Evolutionary conservation across 2,797 vertebrate species (phyloP).

Genomic region (Paramormyrops hopkinsi): DNA sequence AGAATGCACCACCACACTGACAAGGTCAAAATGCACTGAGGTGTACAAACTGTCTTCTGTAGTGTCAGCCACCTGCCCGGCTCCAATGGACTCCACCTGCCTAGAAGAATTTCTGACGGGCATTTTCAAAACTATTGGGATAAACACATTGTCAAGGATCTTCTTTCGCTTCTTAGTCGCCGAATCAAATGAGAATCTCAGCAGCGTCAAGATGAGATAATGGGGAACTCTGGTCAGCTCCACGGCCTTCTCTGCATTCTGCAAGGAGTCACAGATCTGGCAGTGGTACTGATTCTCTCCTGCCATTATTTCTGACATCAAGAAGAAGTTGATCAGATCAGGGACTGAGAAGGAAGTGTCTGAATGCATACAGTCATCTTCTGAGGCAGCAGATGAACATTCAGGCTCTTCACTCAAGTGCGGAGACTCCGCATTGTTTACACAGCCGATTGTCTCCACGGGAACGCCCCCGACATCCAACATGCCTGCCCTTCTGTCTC

Average conservation of each 20-base stretch:
- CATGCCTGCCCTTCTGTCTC: conserved; percentile 37
- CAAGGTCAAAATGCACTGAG: conserved; percentile 60
- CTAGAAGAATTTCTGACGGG: conserved; percentile 44
- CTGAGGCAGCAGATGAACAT: neutral
- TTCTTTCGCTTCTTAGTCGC: conserved; percentile 66
- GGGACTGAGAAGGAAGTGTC: conserved; percentile 57
- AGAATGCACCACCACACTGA: conserved; percentile 68
- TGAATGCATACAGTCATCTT: conserved; percentile 26
- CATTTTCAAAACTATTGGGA: conserved; percentile 63
- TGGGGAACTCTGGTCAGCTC: conserved; percentile 63
- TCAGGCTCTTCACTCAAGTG: neutral
- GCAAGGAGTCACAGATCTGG: conserved; percentile 63
- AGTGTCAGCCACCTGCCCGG: conserved; percentile 28
- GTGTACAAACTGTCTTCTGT: conserved; percentile 29
- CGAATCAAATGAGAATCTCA: conserved; percentile 68
- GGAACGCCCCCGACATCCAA: neutral
- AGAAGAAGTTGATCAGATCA: conserved; percentile 72
- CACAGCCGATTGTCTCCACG: conserved; percentile 28
- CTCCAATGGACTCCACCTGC: neutral
- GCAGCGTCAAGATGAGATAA: conserved; percentile 69
- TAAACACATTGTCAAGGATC: conserved; percentile 63
- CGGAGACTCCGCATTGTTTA: neutral
- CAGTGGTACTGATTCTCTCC: conserved; percentile 71
- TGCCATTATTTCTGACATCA: conserved; percentile 63
- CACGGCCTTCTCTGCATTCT: conserved; percentile 67